Percentiles rank a stretch among this genome's conserved stretches.
Conservation (phyloP, 2,797 vertebrate species). For the Fundulus diaphanus region DNA sequence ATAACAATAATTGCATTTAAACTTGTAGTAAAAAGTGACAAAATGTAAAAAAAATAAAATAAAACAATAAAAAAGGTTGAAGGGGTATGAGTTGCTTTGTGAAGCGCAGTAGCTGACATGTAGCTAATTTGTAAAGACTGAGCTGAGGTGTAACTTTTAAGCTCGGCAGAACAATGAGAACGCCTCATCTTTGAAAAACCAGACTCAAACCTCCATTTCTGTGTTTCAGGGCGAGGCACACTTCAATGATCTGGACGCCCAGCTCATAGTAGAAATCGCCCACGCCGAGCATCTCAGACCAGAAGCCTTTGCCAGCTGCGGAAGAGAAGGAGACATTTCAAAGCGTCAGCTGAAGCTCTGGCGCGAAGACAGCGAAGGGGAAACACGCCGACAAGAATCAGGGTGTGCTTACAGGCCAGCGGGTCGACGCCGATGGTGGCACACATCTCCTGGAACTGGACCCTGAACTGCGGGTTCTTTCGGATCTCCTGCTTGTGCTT, state of each 20-base stretch:
- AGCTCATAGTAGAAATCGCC: conserved; percentile 99
- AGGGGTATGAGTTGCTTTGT: background rate
- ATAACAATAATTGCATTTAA: background rate
- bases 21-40: background rate
- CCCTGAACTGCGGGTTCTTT: conserved; percentile 90
- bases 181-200: background rate
- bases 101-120: background rate
- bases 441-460: conserved; percentile 99
- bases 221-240: conserved; percentile 95
- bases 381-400: background rate
- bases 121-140: background rate
- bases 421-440: conserved; percentile 97
- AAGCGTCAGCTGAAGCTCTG: background rate
- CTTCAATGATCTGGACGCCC: conserved; percentile 97
- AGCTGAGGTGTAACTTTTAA: background rate
- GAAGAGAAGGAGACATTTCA: background rate
- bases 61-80: no score
- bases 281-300: conserved; percentile 98
- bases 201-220: conserved; percentile 90
- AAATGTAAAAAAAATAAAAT: no score
- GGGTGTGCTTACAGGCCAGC: conserved; percentile 87
- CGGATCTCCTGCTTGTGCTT: conserved; percentile 98
- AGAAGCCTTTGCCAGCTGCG: conserved; percentile 97
- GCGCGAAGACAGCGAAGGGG: background rate
- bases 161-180: background rate